Evolutionary conservation across 2,797 vertebrate species (phyloP).

Genomic region (Sphenopsis melanotis): DNA sequence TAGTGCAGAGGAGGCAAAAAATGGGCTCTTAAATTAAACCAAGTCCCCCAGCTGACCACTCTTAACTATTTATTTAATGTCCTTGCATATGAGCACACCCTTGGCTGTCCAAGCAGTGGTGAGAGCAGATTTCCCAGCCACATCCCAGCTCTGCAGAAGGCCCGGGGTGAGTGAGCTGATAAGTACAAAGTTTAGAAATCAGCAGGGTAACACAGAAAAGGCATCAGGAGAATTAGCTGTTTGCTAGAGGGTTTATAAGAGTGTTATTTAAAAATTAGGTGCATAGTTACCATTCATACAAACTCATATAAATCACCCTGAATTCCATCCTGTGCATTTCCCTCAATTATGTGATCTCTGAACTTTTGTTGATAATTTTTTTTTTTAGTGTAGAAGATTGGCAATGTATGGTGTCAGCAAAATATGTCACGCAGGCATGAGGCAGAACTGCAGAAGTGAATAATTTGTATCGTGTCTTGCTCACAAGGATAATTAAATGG

Average conservation of each 20-base stretch:
- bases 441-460: not conserved
- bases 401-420: not conserved
- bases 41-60: not conserved
- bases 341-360: not conserved
- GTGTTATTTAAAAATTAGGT: not conserved
- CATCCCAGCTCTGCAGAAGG: not conserved
- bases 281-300: accelerated
- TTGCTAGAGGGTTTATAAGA: not conserved
- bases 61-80: not conserved
- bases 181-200: not conserved
- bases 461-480: constrained; percentile 12
- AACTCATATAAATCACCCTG: not conserved
- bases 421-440: not conserved
- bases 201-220: not conserved
- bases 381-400: not conserved
- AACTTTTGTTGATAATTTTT: not conserved
- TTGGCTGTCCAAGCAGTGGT: not conserved
- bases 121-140: not conserved
- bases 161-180: not conserved
- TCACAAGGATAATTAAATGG: constrained; percentile 19
- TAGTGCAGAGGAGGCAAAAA: not conserved
- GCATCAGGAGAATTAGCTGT: not conserved
- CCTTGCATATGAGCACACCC: not conserved
- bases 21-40: not conserved
- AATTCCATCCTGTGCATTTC: not conserved